Percentiles rank a stretch among this genome's conserved stretches.
phyloP scores from a whole-genome alignment of 2,797 vertebrate genomes.

The Ispidina lecontei region DNA sequence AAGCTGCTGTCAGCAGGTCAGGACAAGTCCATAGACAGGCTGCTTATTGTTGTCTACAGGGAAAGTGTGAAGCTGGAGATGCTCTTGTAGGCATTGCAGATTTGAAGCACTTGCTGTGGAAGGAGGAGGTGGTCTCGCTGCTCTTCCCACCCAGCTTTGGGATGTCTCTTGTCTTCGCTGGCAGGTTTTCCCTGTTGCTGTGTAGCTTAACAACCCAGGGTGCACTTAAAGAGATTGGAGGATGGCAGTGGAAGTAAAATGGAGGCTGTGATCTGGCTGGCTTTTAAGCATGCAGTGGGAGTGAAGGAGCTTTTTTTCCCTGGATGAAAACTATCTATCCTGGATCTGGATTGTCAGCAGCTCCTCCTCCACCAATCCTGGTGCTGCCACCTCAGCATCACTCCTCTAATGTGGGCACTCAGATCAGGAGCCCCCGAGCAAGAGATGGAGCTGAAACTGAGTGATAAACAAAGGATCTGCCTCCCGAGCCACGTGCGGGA shows the following conservation, averaged over 20 bases:
- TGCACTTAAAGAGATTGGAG: background rate
- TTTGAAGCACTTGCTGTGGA: background rate
- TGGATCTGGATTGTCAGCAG: background rate
- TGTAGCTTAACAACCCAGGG: background rate
- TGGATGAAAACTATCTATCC: background rate
- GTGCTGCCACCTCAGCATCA: accelerated
- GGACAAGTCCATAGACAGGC: background rate
- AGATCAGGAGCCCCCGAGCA: background rate
- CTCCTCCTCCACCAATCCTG: background rate
- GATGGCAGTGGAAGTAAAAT: background rate
- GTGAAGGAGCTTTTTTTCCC: background rate
- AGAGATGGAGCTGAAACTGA: background rate
- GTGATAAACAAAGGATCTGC: background rate
- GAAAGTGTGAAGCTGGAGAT: background rate
- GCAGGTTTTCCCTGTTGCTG: background rate
- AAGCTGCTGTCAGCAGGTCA: background rate
- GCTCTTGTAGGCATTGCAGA: background rate
- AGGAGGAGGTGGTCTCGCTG: background rate
- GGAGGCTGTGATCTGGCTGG: background rate
- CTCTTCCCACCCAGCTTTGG: background rate
- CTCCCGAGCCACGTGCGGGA: background rate
- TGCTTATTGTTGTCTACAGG: accelerated
- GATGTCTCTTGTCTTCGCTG: background rate
- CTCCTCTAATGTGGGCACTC: accelerated
- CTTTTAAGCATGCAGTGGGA: background rate